phyloP scores from a whole-genome alignment of 2,113 vertebrate species.

The Vombatus ursinus region DNA sequence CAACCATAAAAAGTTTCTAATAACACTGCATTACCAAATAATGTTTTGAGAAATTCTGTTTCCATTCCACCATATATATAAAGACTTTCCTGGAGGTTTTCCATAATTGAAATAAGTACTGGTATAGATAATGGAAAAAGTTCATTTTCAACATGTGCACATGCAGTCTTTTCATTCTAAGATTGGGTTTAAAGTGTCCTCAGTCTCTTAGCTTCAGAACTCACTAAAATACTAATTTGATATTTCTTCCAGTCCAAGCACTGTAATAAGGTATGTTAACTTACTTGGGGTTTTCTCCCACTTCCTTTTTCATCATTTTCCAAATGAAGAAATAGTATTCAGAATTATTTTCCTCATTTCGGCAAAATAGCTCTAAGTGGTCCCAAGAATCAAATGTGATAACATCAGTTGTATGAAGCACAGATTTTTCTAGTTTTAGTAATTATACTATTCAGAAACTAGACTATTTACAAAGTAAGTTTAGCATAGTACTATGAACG shows the following conservation, averaged over 20 bases:
- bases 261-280: neutral
- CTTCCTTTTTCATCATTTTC: constrained; percentile 25
- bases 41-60: neutral
- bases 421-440: neutral
- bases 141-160: neutral
- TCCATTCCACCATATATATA: neutral
- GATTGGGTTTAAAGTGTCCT: neutral
- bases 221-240: constrained; percentile 27
- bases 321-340: constrained; percentile 1
- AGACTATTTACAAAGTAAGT: neutral
- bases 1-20: neutral
- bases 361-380: constrained; percentile 22
- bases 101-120: neutral
- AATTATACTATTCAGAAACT: neutral
- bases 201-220: constrained; percentile 13
- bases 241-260: constrained; percentile 18
- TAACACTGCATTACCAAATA: neutral
- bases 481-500: neutral
- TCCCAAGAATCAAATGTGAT: neutral
- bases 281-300: constrained; percentile 5
- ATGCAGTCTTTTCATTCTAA: constrained; percentile 19
- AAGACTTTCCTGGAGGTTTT: neutral
- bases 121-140: neutral
- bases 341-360: constrained; percentile 18
- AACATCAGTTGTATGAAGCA: neutral